Conservation (phyloP, 2,888 invertebrate species). For the Parascotia fuliginaria region DNA sequence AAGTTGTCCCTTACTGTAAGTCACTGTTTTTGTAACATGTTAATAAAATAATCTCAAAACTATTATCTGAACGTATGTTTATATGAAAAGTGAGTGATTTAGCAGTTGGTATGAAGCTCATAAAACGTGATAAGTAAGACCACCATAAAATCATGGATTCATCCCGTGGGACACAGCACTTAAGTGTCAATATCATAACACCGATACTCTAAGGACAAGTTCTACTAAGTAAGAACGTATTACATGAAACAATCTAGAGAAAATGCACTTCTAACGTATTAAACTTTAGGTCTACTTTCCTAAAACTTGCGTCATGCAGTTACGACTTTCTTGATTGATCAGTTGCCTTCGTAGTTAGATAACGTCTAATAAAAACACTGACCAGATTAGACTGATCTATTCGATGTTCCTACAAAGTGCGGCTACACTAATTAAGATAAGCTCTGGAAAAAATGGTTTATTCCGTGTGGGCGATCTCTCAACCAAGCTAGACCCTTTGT, state of each 20-base stretch:
- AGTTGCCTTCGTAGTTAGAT: slow-evolving; percentile 56
- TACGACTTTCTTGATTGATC: too few relatives aligned
- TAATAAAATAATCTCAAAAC: slow-evolving; percentile 21
- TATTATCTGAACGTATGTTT: slow-evolving; percentile 30
- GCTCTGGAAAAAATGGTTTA: slow-evolving; percentile 16
- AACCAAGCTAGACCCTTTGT: too few relatives aligned
- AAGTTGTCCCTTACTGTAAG: too few relatives aligned
- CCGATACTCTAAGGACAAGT: slow-evolving; percentile 46
- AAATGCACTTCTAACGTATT: too few relatives aligned
- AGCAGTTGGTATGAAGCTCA: slow-evolving; percentile 45
- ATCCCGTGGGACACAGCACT: slow-evolving; percentile 53
- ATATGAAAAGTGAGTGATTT: slow-evolving; percentile 41
- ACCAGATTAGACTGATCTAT: slow-evolving; percentile 38
- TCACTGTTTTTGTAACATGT: too few relatives aligned
- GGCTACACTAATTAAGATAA: slow-evolving; percentile 6
- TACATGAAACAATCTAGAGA: too few relatives aligned
- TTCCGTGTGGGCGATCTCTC: too few relatives aligned
- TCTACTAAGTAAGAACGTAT: too few relatives aligned
- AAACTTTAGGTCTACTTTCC: too few relatives aligned
- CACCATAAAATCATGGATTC: slow-evolving; percentile 62
- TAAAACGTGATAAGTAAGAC: slow-evolving; percentile 68
- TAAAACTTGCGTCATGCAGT: too few relatives aligned
- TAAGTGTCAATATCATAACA: slow-evolving; percentile 62
- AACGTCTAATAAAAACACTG: slow-evolving; percentile 32
- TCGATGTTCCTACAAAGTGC: slow-evolving; percentile 10